These are phyloP conservation scores for Noctua pronuba DNA, from an alignment of 2,888 invertebrate genomes.

Conservation along the genomic window DNA sequence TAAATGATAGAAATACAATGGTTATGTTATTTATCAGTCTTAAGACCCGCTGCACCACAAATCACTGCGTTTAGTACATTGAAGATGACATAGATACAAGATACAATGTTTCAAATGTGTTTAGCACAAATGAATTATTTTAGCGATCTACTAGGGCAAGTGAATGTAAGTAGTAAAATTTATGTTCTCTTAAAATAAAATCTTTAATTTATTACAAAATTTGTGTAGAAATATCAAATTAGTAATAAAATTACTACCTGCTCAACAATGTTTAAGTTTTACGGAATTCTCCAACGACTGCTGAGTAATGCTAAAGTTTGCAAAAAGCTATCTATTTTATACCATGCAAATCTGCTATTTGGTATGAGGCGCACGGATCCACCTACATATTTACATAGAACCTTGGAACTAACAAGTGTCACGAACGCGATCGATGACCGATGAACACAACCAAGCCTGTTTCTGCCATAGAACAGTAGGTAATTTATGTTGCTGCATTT, in stretches of 20 bases:
- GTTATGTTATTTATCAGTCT: not conserved
- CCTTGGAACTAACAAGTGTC: conserved; percentile 65
- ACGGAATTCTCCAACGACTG: not conserved
- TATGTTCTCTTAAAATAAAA: not conserved
- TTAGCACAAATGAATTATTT: not conserved
- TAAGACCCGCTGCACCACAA: not conserved
- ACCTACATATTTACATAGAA: conserved; percentile 30
- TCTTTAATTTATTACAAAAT: not conserved
- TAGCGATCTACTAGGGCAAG: not conserved
- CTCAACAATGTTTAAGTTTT: conserved; percentile 1
- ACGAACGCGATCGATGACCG: conserved; percentile 73
- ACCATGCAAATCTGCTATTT: conserved; percentile 28
- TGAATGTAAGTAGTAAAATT: no score
- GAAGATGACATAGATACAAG: not conserved
- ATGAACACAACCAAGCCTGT: conserved; percentile 1
- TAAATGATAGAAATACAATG: not conserved
- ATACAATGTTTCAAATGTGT: not conserved
- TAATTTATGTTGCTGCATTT: conserved; percentile 23
- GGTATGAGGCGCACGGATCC: conserved; percentile 21
- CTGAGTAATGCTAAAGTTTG: not conserved
- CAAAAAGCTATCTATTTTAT: conserved; percentile 12
- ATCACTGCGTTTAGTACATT: not conserved
- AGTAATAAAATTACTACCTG: not conserved
- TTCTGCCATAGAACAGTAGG: conserved; percentile 1
- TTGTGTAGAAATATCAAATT: not conserved